Conservation (phyloP, 2,797 vertebrate species). For the Anguilla obscura region DNA sequence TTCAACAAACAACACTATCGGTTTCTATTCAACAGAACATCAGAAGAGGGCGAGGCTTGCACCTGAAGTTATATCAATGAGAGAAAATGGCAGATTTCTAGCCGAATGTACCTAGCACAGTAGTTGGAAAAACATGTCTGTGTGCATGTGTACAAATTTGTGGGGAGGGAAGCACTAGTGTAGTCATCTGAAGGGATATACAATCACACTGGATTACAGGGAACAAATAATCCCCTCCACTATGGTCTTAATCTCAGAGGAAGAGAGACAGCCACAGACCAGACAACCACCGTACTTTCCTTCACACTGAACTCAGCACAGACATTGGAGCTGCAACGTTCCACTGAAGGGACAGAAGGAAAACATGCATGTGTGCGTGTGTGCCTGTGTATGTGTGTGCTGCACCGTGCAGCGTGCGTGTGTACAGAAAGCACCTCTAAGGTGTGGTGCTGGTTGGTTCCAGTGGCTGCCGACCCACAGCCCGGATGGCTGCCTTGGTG, state of each 20-base stretch:
- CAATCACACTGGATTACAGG: not conserved
- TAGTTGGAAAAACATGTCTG: not conserved
- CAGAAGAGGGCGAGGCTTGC: not conserved
- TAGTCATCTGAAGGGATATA: not conserved
- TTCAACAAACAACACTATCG: not conserved
- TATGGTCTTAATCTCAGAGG: not conserved
- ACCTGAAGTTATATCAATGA: not conserved
- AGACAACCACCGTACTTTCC: not conserved
- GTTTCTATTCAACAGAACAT: not conserved
- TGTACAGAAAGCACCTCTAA: not conserved
- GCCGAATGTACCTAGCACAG: not conserved
- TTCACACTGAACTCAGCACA: not conserved
- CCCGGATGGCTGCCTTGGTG: not conserved
- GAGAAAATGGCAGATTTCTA: not conserved
- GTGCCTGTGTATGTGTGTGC: not conserved
- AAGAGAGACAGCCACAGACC: not conserved
- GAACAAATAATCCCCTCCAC: slow-evolving; percentile 1
- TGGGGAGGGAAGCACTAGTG: not conserved
- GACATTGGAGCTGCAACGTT: not conserved
- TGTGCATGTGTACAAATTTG: not conserved
- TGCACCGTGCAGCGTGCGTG: not conserved
- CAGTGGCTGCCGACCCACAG: not conserved
- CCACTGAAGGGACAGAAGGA: not conserved
- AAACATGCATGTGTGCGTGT: slow-evolving; percentile 14
- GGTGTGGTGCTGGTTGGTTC: too few relatives aligned